A percentile compares a stretch with the other conserved stretches of the same genome.
Evolutionary conservation across 53 echinoderm and acorn worm species (phyloP).

Genomic region (Antedon mediterranea): DNA sequence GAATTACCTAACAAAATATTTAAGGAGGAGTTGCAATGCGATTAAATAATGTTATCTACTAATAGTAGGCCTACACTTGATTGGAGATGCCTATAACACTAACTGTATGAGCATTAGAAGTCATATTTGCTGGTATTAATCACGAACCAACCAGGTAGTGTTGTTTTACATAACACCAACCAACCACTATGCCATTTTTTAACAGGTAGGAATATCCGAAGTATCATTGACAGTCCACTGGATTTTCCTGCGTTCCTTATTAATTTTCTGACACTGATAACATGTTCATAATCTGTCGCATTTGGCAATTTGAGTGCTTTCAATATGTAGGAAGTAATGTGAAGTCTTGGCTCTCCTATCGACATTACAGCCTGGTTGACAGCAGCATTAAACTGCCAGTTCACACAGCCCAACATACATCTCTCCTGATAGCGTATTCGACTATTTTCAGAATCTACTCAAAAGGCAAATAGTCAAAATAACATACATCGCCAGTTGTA

Average conservation of each 20-base stretch:
- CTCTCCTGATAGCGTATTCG: conserved; percentile 4
- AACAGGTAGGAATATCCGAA: conserved; percentile 2
- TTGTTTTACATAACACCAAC: conserved; percentile 3
- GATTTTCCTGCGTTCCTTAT: conserved; percentile 11
- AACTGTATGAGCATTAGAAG: too few relatives aligned
- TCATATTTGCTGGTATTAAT: too few relatives aligned
- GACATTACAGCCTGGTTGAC: conserved; percentile 4
- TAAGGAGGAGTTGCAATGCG: too few relatives aligned
- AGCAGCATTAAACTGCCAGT: conserved; percentile 6
- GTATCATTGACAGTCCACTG: conserved; percentile 3
- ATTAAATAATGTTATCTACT: too few relatives aligned
- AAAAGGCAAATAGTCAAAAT: conserved; percentile 11
- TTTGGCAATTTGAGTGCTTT: conserved; percentile 6
- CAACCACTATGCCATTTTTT: background rate
- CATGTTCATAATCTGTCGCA: background rate
- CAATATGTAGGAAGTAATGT: conserved; percentile 2
- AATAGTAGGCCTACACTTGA: too few relatives aligned
- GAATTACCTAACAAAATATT: too few relatives aligned
- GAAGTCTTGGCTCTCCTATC: background rate
- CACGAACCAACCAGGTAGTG: conserved; percentile 11
- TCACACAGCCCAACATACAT: conserved; percentile 12
- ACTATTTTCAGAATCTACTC: conserved; percentile 7
- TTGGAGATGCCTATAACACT: too few relatives aligned
- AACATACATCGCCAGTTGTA: background rate
- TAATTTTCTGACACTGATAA: conserved; percentile 11